Evolutionary conservation across 2,113 vertebrate genomes (phyloP).

Genomic region (Scatophagus argus): DNA sequence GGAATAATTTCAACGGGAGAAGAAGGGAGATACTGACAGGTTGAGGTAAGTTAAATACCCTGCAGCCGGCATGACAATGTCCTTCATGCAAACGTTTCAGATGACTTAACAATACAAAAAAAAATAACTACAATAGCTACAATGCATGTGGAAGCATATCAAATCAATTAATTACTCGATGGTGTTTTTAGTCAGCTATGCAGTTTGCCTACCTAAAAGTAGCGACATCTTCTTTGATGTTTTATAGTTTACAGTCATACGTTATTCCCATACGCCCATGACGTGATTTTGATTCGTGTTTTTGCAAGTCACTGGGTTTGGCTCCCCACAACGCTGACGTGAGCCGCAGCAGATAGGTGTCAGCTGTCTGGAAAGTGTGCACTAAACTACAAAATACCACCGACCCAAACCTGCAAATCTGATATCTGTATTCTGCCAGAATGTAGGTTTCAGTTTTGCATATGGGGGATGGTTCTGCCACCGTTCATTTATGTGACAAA

Average conservation of each 20-base stretch:
- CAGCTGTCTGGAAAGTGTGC: conserved; percentile 35
- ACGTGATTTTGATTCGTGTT: conserved; percentile 28
- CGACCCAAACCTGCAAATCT: neutral
- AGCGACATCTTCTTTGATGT: no score
- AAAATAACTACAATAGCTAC: neutral
- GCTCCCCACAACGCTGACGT: conserved; percentile 21
- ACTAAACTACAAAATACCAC: neutral
- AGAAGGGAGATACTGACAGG: neutral
- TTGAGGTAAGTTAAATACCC: conserved; percentile 24
- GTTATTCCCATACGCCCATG: neutral
- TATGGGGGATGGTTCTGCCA: neutral
- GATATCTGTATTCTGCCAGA: neutral
- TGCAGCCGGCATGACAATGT: neutral
- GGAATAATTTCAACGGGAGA: conserved; percentile 14
- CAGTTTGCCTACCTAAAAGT: neutral
- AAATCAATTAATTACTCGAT: neutral
- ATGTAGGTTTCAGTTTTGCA: neutral
- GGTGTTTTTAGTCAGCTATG: no score
- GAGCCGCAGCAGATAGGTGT: conserved; percentile 8
- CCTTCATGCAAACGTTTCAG: neutral
- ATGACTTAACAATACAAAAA: neutral
- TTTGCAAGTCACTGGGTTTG: conserved; percentile 70
- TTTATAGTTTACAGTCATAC: neutral
- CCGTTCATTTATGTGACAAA: neutral
- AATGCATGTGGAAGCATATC: neutral